phyloP scores from a whole-genome alignment of 2,797 vertebrate species.

The Salmo trutta region DNA sequence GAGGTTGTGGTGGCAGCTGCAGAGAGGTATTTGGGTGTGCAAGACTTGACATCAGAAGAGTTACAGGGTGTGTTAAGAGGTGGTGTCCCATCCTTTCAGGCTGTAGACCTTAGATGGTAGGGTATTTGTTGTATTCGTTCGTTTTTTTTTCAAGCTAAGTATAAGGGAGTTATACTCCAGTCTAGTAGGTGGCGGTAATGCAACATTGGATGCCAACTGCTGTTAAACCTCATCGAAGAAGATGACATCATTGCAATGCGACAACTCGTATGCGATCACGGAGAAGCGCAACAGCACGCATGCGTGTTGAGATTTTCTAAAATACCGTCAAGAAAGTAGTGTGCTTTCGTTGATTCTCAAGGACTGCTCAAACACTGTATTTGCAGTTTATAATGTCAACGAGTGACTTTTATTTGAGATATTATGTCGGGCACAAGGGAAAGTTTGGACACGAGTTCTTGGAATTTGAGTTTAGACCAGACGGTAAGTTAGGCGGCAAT shows the following conservation, averaged over 20 bases:
- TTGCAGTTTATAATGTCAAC: slow-evolving; percentile 78
- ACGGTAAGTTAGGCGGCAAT: slow-evolving; percentile 79
- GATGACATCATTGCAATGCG: slow-evolving; percentile 31
- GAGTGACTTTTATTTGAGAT: slow-evolving; percentile 94
- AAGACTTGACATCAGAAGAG: no score
- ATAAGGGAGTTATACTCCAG: no score
- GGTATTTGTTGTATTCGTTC: no score
- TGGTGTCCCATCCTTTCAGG: no score
- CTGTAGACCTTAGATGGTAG: no score
- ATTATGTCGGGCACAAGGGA: slow-evolving; percentile 97
- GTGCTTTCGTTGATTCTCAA: slow-evolving; percentile 24
- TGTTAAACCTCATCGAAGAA: no score
- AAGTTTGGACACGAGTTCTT: slow-evolving; percentile 99
- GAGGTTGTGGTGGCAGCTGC: no score
- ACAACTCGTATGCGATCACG: slow-evolving; percentile 39
- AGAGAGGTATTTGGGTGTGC: no score
- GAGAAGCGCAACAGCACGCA: slow-evolving; percentile 23
- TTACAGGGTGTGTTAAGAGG: no score
- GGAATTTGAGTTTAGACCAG: slow-evolving; percentile 96
- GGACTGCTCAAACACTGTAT: slow-evolving; percentile 1
- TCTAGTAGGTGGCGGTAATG: no score
- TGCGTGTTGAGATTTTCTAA: slow-evolving; percentile 15
- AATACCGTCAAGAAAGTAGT: not conserved
- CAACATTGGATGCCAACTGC: no score
- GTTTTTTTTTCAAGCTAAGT: no score